Base-by-base conservation (phyloP, 1,140 invertebrate genomes). In the Calosoma granatense region DNA sequence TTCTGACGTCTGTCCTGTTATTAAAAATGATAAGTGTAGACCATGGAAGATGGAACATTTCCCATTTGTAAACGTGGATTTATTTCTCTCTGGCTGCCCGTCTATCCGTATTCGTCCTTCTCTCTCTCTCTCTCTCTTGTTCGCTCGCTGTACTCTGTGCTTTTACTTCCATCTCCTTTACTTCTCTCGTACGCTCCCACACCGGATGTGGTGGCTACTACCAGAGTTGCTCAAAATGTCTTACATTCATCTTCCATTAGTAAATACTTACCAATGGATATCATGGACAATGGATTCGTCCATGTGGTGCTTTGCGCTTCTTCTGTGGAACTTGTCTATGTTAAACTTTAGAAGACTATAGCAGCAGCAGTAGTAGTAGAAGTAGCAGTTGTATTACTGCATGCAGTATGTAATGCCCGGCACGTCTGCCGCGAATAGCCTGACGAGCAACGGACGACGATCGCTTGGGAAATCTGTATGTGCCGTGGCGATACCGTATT, bases 21-120 rank as follows among this genome's bases (percentile, higher is more conserved):
- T 47, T 47, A 47, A 47, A 47, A 47, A 47, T 47, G 41, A 47
- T 47, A 47, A 47, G 41, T 47, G 41, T 47, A 17, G 41, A 47
- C 9, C 41, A 17, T 17, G 4, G 41, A 47, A 47, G 41, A 47
- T 47, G 41, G 41, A 47, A 47, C 41, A 17, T 12, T 47, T 47
- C 41, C 6, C 41, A 47, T 47, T 47, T 47, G 41, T 47, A 47
- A 47, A 47, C 41, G 41, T 47, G 41, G 41, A 47, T 47, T 47
- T 47, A 47, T 47, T 47, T 47, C 41, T 6, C 41, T 47, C 15
- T 47, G n/a, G 41, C 41, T 17, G 17, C 15, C 26, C 6, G 26
- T 6, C 26, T 36, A 6, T 36, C 6, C 26, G n/a, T 6, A 36
- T 9, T 47, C 41, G 9, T 9, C 15, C 3, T 17, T 47, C 41